These are phyloP conservation scores for Drosophila flavopinicola DNA, from an alignment of 2,888 invertebrate genomes.

Conservation along the genomic window DNA sequence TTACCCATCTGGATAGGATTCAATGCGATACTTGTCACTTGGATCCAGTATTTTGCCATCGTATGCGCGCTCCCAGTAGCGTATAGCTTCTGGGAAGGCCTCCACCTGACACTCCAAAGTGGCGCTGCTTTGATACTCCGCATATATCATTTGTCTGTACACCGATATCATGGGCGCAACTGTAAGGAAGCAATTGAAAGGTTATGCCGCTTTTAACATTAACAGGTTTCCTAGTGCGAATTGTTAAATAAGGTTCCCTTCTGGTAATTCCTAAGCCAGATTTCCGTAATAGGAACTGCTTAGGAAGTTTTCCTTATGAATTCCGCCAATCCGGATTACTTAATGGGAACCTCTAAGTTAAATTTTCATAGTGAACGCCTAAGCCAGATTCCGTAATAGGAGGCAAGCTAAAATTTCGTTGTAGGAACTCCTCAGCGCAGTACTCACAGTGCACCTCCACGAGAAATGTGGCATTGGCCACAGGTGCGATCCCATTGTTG, in stretches of 20 bases:
- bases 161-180: constrained; percentile 94
- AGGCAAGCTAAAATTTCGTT: too few relatives aligned
- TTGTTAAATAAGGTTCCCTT: too few relatives aligned
- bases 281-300: too few relatives aligned
- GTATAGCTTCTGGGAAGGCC: constrained; percentile 93
- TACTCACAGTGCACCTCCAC: constrained; percentile 96
- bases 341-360: too few relatives aligned
- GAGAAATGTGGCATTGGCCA: constrained; percentile 91
- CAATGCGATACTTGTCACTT: constrained; percentile 87
- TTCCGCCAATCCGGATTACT: too few relatives aligned
- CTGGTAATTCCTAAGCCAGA: background rate
- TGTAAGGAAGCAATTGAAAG: constrained; percentile 83
- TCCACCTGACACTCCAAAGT: constrained; percentile 93
- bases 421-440: constrained; percentile 7
- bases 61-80: constrained; percentile 91
- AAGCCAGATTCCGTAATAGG: too few relatives aligned
- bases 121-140: constrained; percentile 88
- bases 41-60: constrained; percentile 90
- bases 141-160: constrained; percentile 90
- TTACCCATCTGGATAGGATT: constrained; percentile 85
- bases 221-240: background rate
- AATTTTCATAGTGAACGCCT: too few relatives aligned
- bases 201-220: too few relatives aligned
- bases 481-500: constrained; percentile 93
- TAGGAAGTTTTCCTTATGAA: too few relatives aligned